Evolutionary conservation across 2,113 vertebrate species (phyloP).

Genomic region (Oncorhynchus masou): DNA sequence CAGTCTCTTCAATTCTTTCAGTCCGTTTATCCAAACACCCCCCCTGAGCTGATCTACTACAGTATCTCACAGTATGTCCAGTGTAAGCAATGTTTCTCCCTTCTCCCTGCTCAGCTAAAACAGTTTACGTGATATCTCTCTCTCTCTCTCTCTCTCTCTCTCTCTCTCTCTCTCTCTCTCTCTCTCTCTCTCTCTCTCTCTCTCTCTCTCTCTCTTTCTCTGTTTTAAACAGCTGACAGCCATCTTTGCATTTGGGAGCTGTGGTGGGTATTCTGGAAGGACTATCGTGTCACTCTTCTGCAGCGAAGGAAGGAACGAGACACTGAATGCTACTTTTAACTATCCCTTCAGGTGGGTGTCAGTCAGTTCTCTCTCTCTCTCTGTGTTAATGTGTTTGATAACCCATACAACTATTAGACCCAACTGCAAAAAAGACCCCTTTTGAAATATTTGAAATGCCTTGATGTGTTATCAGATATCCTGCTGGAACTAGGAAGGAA

Average conservation of each 20-base stretch:
- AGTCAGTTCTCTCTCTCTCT: neutral
- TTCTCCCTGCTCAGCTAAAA: no score
- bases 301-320: constrained; percentile 64
- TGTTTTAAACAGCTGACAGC: constrained; percentile 78
- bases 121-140: neutral
- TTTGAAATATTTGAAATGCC: neutral
- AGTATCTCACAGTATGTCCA: no score
- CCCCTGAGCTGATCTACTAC: no score
- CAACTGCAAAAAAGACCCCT: no score
- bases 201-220: neutral
- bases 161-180: no score
- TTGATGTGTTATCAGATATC: neutral
- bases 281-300: constrained; percentile 80
- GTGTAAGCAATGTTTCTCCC: no score
- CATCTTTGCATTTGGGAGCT: constrained; percentile 85
- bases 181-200: neutral
- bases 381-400: neutral
- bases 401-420: no score
- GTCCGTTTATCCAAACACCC: no score
- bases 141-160: neutral
- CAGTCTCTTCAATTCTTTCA: no score
- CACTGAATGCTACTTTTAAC: constrained; percentile 75
- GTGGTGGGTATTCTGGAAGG: constrained; percentile 82
- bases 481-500: neutral
- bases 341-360: constrained; percentile 89